Conservation (phyloP, 1,140 invertebrate species). For the Cherax quadricarinatus region DNA sequence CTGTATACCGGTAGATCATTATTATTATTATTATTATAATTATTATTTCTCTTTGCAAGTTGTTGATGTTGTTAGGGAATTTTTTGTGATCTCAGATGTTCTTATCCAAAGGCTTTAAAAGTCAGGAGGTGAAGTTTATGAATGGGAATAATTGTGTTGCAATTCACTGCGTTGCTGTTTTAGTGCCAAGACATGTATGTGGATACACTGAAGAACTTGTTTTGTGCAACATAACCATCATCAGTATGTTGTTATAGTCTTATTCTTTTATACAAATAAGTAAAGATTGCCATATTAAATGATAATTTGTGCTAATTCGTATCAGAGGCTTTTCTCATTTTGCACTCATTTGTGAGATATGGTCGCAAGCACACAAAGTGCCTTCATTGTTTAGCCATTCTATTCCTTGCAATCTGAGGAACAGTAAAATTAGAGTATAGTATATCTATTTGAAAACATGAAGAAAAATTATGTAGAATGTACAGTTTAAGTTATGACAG, state of each 20-base stretch:
- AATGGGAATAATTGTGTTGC: slow-evolving; percentile 60
- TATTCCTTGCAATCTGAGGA: slow-evolving; percentile 65
- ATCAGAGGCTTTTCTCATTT: slow-evolving; percentile 66
- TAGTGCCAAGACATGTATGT: slow-evolving; percentile 68
- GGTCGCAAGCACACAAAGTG: slow-evolving; percentile 66
- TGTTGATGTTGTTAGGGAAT: slow-evolving; percentile 71
- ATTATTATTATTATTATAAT: slow-evolving; percentile 55
- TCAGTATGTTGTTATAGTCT: slow-evolving; percentile 40
- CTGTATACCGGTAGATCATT: slow-evolving; percentile 65
- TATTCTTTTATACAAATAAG: slow-evolving; percentile 54
- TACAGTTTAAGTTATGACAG: not conserved
- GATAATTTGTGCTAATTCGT: slow-evolving; percentile 66
- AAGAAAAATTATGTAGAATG: not conserved
- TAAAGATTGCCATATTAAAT: slow-evolving; percentile 67
- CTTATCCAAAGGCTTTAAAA: slow-evolving; percentile 72
- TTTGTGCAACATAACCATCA: slow-evolving; percentile 58
- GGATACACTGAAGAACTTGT: slow-evolving; percentile 48
- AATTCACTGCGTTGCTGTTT: slow-evolving; percentile 66
- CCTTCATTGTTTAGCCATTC: slow-evolving; percentile 68
- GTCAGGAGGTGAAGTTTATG: slow-evolving; percentile 70
- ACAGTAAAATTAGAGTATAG: slow-evolving; percentile 22
- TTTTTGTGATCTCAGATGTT: slow-evolving; percentile 72
- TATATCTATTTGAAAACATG: slow-evolving; percentile 23
- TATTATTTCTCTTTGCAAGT: slow-evolving; percentile 62
- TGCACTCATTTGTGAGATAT: slow-evolving; percentile 50